phyloP scores from a whole-genome alignment of 1,140 invertebrate genomes.

The Drosophila erecta region DNA sequence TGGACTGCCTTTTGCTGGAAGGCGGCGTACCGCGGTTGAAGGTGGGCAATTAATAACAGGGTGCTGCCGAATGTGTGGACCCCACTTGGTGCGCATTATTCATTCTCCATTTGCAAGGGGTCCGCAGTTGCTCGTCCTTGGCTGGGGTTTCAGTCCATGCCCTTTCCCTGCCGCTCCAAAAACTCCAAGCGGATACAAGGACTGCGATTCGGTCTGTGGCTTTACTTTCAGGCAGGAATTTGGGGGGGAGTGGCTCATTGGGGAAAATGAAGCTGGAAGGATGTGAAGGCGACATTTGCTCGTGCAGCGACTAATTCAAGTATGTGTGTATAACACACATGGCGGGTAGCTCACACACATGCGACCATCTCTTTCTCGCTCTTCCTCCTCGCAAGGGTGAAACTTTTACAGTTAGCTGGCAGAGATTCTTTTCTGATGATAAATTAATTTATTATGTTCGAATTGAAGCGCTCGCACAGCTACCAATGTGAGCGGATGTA shows the following conservation, averaged over 20 bases:
- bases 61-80: constrained; percentile 44
- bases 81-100: constrained; percentile 59
- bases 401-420: constrained; percentile 79
- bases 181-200: constrained; percentile 34
- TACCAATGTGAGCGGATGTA: constrained; percentile 58
- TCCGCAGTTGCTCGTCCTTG: constrained; percentile 12
- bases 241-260: not conserved
- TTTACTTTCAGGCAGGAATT: constrained; percentile 10
- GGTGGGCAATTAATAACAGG: constrained; percentile 55
- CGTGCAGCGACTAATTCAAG: constrained; percentile 59
- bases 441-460: constrained; percentile 84
- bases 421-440: constrained; percentile 83
- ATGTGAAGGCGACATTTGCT: constrained; percentile 32
- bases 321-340: constrained; percentile 34
- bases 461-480: constrained; percentile 68
- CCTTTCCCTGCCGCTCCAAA: not conserved
- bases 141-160: not conserved
- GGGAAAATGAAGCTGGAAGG: constrained; percentile 7
- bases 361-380: constrained; percentile 17
- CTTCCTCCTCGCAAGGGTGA: constrained; percentile 55
- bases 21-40: constrained; percentile 17
- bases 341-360: constrained; percentile 8
- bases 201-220: constrained; percentile 55
- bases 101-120: constrained; percentile 52
- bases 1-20: not conserved